Evolutionary conservation across 2,797 vertebrate species (phyloP).

Genomic region (Melopsittacus undulatus): DNA sequence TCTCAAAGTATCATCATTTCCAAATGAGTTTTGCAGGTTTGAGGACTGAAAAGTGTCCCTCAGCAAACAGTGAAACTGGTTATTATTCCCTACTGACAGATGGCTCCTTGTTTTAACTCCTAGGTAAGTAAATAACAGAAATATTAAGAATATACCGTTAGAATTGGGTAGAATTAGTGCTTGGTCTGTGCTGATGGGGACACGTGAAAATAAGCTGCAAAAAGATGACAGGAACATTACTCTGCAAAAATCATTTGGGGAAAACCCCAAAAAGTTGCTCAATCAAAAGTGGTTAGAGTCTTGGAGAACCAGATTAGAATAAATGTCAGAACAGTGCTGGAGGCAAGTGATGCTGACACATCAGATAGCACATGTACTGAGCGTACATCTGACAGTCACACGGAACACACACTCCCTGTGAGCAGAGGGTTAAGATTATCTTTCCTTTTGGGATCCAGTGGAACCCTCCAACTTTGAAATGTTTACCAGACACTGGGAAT

Average conservation of each 20-base stretch:
- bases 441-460: not conserved
- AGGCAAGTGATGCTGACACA: not conserved
- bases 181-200: not conserved
- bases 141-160: not conserved
- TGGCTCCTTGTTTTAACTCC: not conserved
- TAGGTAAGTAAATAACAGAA: not conserved
- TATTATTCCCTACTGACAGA: not conserved
- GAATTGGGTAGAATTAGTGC: not conserved
- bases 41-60: not conserved
- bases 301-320: not conserved
- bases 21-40: not conserved
- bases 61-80: not conserved
- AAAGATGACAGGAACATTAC: not conserved
- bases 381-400: not conserved
- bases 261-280: not conserved
- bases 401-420: not conserved
- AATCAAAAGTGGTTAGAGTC: not conserved
- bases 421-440: not conserved
- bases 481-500: constrained; percentile 15
- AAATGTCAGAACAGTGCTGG: not conserved
- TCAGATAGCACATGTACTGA: not conserved
- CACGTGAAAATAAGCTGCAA: not conserved
- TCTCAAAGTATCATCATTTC: not conserved
- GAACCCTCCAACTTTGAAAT: not conserved
- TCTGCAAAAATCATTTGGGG: not conserved